Evolutionary conservation across 2,113 vertebrate species (phyloP).

Genomic region (Microtus richardsoni): DNA sequence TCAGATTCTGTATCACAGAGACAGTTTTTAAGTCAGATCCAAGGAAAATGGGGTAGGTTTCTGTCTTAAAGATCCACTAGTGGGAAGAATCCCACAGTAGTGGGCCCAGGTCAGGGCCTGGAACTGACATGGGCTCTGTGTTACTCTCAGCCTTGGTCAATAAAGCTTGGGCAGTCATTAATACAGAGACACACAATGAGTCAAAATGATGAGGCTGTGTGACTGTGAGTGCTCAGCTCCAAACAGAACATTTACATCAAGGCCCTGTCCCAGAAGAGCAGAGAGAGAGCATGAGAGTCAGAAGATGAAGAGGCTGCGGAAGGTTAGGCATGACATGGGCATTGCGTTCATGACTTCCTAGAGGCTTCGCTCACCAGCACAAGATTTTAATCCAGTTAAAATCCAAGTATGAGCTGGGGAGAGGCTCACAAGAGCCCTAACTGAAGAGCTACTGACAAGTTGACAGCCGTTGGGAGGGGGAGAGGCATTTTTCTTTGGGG

Average conservation of each 20-base stretch:
- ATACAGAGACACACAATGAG: neutral
- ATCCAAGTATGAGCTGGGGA: neutral
- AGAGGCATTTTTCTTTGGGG: neutral
- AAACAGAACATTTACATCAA: neutral
- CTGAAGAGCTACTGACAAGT: neutral
- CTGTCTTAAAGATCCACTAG: neutral
- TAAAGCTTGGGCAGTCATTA: neutral
- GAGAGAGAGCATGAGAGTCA: neutral
- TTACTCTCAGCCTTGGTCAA: neutral
- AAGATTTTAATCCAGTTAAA: neutral
- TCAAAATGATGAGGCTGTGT: neutral
- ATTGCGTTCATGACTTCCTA: neutral
- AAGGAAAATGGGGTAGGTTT: neutral
- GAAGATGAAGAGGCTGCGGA: no score
- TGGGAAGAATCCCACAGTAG: neutral
- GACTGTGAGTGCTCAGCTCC: neutral
- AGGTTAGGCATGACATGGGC: neutral
- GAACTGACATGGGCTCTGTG: neutral
- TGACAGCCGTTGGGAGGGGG: neutral
- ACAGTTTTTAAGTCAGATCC: neutral
- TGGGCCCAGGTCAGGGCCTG: neutral
- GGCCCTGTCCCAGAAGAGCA: neutral
- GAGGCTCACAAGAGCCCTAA: no score
- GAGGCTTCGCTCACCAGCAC: neutral
- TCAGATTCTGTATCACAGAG: neutral